Conservation (phyloP, 1,140 invertebrate species). For the Steinernema feltiae region DNA sequence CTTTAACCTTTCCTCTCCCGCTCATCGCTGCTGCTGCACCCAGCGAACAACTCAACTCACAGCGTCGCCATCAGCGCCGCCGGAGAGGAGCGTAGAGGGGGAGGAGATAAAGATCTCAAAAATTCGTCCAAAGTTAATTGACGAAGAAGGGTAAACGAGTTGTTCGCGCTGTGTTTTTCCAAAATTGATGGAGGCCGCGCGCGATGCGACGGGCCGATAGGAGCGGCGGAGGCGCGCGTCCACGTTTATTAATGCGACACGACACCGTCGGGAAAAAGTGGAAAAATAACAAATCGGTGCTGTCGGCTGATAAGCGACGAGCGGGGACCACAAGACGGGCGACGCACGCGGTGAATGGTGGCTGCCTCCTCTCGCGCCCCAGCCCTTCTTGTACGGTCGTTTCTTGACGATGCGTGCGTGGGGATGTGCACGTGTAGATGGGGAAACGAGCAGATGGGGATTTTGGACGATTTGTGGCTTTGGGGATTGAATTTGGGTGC, state of each 20-base stretch:
- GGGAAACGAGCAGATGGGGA: too few species aligned
- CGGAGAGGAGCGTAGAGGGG: not conserved
- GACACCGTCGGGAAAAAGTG: not conserved
- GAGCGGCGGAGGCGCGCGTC: not conserved
- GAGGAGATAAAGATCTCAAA: constrained; percentile 1
- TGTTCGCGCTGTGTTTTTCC: constrained; percentile 11
- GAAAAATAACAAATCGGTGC: constrained; percentile 6
- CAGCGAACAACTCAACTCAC: too few species aligned
- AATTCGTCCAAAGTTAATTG: constrained; percentile 6
- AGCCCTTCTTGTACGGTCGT: too few species aligned
- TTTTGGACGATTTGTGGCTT: too few species aligned
- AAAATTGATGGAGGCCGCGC: constrained; percentile 7
- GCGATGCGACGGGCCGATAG: not conserved
- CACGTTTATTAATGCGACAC: constrained; percentile 15
- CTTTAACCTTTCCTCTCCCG: too few species aligned
- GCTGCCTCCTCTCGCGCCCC: too few species aligned
- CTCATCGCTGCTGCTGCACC: too few species aligned
- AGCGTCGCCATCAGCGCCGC: not conserved
- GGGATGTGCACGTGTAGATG: too few species aligned
- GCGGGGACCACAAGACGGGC: not conserved
- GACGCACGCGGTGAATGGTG: too few species aligned
- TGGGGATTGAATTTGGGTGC: too few species aligned
- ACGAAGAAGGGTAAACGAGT: constrained; percentile 7
- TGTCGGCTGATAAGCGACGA: constrained; percentile 1
- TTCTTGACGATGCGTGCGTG: too few species aligned